phyloP scores from a whole-genome alignment of 2,797 vertebrate species.

The Sebastes minor region DNA sequence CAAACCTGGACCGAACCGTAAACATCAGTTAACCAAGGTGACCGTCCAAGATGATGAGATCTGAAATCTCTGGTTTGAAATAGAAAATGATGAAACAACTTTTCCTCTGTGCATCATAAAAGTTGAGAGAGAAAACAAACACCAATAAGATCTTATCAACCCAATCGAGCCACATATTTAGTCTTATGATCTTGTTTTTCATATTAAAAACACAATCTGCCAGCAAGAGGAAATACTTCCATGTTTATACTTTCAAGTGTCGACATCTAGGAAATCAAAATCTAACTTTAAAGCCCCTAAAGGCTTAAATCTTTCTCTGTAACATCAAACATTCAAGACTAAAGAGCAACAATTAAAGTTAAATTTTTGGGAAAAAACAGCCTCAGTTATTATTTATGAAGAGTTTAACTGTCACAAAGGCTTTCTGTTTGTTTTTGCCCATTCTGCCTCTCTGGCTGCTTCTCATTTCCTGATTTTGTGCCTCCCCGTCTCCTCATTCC shows the following conservation, averaged over 20 bases:
- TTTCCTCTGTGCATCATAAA: background rate
- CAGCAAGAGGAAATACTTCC: background rate
- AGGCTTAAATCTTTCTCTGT: background rate
- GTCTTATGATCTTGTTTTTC: slow-evolving; percentile 7
- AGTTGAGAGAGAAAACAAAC: background rate
- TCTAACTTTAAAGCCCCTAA: background rate
- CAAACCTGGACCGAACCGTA: background rate
- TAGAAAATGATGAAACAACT: slow-evolving; percentile 5
- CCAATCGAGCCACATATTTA: background rate
- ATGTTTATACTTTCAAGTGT: background rate
- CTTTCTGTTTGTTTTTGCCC: background rate
- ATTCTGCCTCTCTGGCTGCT: background rate
- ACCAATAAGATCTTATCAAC: background rate
- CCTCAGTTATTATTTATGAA: background rate
- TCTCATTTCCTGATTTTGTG: no score
- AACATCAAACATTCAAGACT: background rate
- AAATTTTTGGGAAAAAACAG: background rate
- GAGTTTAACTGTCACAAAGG: background rate
- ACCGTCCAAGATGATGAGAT: background rate
- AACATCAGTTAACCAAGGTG: background rate
- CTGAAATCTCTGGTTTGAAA: background rate
- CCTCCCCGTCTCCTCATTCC: no score
- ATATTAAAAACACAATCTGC: background rate
- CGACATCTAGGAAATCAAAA: background rate
- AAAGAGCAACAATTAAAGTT: background rate